Base-by-base conservation (phyloP, 2,113 vertebrate species). In the Cephalopterus ornatus region DNA sequence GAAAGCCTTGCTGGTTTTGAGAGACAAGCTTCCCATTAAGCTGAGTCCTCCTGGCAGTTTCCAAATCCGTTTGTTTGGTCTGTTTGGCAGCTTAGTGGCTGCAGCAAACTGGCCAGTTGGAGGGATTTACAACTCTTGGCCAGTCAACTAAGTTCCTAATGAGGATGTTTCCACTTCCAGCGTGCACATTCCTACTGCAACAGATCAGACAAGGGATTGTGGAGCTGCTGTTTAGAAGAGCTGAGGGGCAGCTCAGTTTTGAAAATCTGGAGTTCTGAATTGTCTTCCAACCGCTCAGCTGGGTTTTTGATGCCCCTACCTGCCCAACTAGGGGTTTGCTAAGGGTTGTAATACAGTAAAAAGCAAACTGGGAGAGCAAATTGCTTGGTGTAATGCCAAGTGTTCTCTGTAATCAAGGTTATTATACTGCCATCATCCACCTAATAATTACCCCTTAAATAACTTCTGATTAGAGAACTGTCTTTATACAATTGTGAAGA, bases 41-140 rank as follows among this genome's bases (percentile, higher is more conserved):
- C 78, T 65, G 78, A 80, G 68, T 7, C 22, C 0, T 8, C 46
- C 79, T 80, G 62, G 56, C 39, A 12, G 8, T 74, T 91, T 81
- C 76, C 77, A 91, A 35, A 87, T 93, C 76, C 3, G 3, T 92
- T 82, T 91, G 74, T 95, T 95, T 94, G 82, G 42, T 91, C 86
- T 84, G 39, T 92, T 93, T 92, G 89, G 86, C 91, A 91, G 91
- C 83, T 77, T 89, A 71, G 86, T 74, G 61, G 52, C 83, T 93
- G 92, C 63, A 84, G 39, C 75, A 83, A 87, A 61, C 86, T 89
- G 89, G 80, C 93, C 83, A 75, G 52, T 84, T 95, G 86, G 86
- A 87, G 73, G 56, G 80, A 89, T 97, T 97, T 97, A 65, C 58
- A 93, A 75, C 52, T 82, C 73, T 84, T 91, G 84, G 76, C 61